phyloP scores from a whole-genome alignment of 2,113 vertebrate genomes.

The Neotoma lepida region DNA sequence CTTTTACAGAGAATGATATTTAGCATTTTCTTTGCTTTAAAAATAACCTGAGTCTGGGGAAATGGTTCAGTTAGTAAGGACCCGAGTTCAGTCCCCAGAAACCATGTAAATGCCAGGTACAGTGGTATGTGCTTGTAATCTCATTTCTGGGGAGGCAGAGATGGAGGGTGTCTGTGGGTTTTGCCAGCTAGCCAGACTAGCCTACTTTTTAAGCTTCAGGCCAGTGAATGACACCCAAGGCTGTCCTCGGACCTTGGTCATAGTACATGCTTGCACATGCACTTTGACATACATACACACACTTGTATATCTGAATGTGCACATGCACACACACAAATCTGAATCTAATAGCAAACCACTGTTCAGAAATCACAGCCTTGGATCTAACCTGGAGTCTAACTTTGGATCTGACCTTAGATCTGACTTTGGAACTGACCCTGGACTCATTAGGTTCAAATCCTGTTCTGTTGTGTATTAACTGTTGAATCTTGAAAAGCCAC shows the following conservation, averaged over 20 bases:
- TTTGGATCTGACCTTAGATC: conserved; percentile 23
- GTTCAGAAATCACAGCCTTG: conserved; percentile 9
- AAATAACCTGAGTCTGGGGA: neutral
- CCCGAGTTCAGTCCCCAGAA: neutral
- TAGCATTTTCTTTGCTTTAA: conserved; percentile 35
- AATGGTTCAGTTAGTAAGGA: neutral
- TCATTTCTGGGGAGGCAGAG: neutral
- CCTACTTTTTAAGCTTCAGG: neutral
- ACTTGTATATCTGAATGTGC: neutral
- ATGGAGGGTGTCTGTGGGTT: neutral
- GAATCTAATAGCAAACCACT: conserved; percentile 31
- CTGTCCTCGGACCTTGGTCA: too few relatives aligned
- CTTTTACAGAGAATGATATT: neutral
- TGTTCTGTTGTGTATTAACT: neutral
- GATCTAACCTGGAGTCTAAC: neutral
- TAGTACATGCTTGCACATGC: neutral
- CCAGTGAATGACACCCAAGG: neutral
- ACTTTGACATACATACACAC: neutral
- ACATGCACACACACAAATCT: neutral
- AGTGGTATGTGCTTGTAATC: neutral
- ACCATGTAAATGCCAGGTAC: neutral
- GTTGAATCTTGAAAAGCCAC: neutral
- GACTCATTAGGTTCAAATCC: neutral
- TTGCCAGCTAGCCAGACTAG: neutral
- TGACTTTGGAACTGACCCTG: neutral